Percentiles rank a stretch among this genome's conserved stretches.
Conservation (phyloP, 2,113 vertebrate genomes). For the Rhinolophus ferrumequinum region DNA sequence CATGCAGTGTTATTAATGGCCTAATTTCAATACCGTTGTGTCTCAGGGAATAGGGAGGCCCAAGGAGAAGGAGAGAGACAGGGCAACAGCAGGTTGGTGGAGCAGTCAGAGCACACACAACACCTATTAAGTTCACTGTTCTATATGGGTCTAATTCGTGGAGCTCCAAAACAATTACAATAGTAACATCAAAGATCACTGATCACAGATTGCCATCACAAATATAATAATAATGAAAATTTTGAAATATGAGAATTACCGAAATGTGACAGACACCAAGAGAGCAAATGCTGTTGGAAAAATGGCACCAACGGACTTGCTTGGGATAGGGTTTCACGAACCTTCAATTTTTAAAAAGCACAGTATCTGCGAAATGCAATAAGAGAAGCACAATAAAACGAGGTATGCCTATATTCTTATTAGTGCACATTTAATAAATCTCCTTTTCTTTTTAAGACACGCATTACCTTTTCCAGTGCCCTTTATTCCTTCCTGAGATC, state of each 20-base stretch:
- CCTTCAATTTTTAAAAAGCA: background rate
- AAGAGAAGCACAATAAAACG: background rate
- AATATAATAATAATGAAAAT: background rate
- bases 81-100: background rate
- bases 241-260: background rate
- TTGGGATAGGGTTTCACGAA: background rate
- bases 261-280: background rate
- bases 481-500: background rate
- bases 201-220: too few species aligned
- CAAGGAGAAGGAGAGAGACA: background rate
- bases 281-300: too few species aligned
- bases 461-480: rapidly evolving
- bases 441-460: background rate
- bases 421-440: background rate
- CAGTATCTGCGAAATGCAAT: background rate
- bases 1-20: background rate
- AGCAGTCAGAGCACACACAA: background rate
- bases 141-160: too few species aligned
- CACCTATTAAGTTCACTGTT: background rate
- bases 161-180: too few species aligned
- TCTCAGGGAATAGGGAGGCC: background rate
- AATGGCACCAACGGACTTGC: background rate
- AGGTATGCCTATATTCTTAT: background rate
- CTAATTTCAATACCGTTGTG: background rate
- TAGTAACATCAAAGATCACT: too few species aligned